phyloP scores from a whole-genome alignment of 2,797 vertebrate genomes.

The Sebastes dallii region DNA sequence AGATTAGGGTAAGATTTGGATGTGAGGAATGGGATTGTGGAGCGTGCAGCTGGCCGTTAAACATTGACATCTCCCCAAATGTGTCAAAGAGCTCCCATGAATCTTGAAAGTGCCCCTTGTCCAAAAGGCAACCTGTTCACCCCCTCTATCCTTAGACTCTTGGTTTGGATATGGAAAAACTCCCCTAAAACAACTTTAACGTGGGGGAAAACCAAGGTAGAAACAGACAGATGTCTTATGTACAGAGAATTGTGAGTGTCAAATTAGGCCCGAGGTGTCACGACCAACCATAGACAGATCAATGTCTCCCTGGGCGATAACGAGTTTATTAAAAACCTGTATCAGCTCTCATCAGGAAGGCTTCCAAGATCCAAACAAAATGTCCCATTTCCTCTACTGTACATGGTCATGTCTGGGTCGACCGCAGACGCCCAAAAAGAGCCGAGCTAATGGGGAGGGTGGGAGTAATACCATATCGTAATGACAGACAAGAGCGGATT shows the following conservation, averaged over 20 bases:
- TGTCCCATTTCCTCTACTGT: slow-evolving; percentile 46
- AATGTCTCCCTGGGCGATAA: slow-evolving; percentile 65
- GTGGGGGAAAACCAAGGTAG: background rate
- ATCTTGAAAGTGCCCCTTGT: slow-evolving; percentile 32
- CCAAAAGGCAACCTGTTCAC: background rate
- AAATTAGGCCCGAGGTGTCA: background rate
- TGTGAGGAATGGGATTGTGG: background rate
- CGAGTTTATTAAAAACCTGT: slow-evolving; percentile 73
- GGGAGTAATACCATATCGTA: slow-evolving; percentile 63
- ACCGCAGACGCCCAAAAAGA: slow-evolving; percentile 38
- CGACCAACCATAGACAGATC: slow-evolving; percentile 1
- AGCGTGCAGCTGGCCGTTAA: background rate
- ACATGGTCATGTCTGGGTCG: slow-evolving; percentile 61
- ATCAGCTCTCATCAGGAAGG: slow-evolving; percentile 16
- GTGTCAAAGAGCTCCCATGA: slow-evolving; percentile 29
- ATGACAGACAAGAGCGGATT: slow-evolving; percentile 73
- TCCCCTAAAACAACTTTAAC: background rate
- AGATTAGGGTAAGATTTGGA: background rate
- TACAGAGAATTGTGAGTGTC: background rate
- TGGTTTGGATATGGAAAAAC: background rate
- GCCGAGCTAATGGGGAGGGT: slow-evolving; percentile 37
- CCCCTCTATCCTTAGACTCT: background rate
- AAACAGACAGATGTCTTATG: background rate
- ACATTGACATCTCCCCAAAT: slow-evolving; percentile 9
- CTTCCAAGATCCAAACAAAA: slow-evolving; percentile 43